phyloP scores from a whole-genome alignment of 1,140 invertebrate species.

The Rhopalosiphum maidis region DNA sequence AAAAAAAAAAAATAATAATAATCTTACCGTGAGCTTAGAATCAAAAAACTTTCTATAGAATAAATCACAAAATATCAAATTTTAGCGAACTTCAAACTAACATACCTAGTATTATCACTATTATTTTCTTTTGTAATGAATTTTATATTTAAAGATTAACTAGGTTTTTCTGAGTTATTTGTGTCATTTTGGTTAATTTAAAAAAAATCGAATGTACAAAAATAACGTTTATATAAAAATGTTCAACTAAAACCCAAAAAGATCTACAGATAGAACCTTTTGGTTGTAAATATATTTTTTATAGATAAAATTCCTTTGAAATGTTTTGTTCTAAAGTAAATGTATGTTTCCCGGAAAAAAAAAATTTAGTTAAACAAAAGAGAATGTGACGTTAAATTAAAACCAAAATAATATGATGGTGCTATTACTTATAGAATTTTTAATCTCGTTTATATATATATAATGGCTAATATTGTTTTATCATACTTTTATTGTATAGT shows the following conservation, averaged over 20 bases:
- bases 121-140: background rate
- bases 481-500: background rate
- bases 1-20: background rate
- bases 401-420: too few species aligned
- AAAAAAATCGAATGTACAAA: too few species aligned
- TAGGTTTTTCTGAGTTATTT: background rate
- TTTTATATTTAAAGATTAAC: background rate
- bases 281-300: background rate
- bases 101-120: background rate
- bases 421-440: too few species aligned
- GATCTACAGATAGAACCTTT: background rate
- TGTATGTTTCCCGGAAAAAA: background rate
- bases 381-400: too few species aligned
- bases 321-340: background rate
- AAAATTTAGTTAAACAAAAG: too few species aligned
- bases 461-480: background rate
- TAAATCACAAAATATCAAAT: background rate
- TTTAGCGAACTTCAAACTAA: background rate
- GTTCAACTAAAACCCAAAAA: background rate
- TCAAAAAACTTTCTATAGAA: background rate
- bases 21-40: background rate
- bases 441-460: too few species aligned
- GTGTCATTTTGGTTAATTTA: too few species aligned
- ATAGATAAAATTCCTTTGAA: background rate
- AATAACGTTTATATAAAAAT: too few species aligned